A percentile compares a stretch with the other conserved stretches of the same genome.
Conservation (phyloP, 2,888 invertebrate species). For the Brenthis hecate region DNA sequence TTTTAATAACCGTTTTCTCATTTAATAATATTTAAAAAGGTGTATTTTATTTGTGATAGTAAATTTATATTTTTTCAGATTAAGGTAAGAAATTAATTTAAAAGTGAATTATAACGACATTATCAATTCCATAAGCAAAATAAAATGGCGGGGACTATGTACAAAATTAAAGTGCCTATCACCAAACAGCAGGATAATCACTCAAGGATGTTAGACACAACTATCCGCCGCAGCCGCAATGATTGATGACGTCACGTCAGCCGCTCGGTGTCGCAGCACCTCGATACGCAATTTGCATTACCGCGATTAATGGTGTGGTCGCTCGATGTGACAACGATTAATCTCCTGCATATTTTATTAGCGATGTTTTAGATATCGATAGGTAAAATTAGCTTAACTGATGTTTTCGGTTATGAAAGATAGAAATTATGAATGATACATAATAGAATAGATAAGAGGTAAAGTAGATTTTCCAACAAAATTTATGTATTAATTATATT, state of each 20-base stretch:
- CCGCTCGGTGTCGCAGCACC: conserved; percentile 27
- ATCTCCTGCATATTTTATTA: conserved; percentile 34
- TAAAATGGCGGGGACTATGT: too few species aligned
- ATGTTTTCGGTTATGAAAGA: conserved; percentile 26
- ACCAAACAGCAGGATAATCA: conserved; percentile 25
- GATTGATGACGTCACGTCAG: conserved; percentile 42
- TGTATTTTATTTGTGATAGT: too few species aligned
- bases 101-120: too few species aligned
- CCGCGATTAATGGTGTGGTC: conserved; percentile 53
- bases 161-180: too few species aligned
- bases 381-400: conserved; percentile 28
- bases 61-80: too few species aligned
- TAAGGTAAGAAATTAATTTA: too few species aligned
- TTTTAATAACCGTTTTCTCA: too few species aligned
- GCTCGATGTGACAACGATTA: conserved; percentile 36
- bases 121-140: too few species aligned
- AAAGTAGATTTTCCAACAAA: not conserved
- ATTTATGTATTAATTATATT: not conserved
- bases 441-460: conserved; percentile 21
- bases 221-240: conserved; percentile 39
- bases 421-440: conserved; percentile 37
- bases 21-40: too few species aligned
- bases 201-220: conserved; percentile 40
- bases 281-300: conserved; percentile 54
- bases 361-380: conserved; percentile 17